phyloP scores from a whole-genome alignment of 2,113 vertebrate species.

The Nesoenas mayeri region DNA sequence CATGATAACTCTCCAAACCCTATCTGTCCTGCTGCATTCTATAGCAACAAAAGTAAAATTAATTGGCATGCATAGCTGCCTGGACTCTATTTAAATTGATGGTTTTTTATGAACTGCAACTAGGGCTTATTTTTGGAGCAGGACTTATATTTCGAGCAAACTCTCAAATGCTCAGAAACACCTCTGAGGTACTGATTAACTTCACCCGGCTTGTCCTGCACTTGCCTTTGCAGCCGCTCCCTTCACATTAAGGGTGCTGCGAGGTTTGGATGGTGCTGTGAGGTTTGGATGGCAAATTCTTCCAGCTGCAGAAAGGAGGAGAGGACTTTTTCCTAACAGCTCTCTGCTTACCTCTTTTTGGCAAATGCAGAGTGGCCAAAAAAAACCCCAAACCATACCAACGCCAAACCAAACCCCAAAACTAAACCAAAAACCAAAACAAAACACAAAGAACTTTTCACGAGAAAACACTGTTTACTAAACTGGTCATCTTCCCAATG shows the following conservation, averaged over 20 bases:
- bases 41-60: too few relatives aligned
- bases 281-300: background rate
- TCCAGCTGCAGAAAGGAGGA: background rate
- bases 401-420: too few relatives aligned
- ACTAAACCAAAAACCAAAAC: too few relatives aligned
- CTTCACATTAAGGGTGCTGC: rapidly evolving
- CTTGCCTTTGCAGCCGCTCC: background rate
- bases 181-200: background rate
- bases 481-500: background rate
- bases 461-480: background rate
- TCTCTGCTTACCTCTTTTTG: background rate
- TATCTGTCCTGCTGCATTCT: too few relatives aligned
- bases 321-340: background rate
- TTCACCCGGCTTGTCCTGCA: rapidly evolving
- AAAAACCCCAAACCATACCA: too few relatives aligned
- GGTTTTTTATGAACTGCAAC: too few relatives aligned
- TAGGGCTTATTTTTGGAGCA: too few relatives aligned
- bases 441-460: rapidly evolving
- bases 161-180: rapidly evolving
- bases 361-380: background rate
- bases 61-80: too few relatives aligned
- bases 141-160: too few relatives aligned
- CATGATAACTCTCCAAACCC: too few relatives aligned
- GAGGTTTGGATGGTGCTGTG: background rate
- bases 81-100: too few relatives aligned